These are phyloP conservation scores for Platycheirus rosarum DNA, from an alignment of 2,888 invertebrate species.

Conservation along the genomic window DNA sequence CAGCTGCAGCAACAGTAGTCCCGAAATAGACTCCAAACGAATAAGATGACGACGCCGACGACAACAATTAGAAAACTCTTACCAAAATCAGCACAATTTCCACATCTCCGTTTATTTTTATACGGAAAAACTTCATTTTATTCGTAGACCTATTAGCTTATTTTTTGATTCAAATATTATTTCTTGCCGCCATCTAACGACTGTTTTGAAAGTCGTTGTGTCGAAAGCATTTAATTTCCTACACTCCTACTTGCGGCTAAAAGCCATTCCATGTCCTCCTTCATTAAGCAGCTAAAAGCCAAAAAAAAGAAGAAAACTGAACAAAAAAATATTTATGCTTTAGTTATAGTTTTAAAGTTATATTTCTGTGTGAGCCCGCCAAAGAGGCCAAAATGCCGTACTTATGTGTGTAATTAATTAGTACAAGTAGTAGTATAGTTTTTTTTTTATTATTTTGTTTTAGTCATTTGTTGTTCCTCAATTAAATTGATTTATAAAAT, in stretches of 20 bases:
- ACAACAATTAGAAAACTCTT: constrained; percentile 38
- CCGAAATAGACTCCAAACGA: constrained; percentile 35
- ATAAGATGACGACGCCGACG: constrained; percentile 73
- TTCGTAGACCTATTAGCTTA: constrained; percentile 14
- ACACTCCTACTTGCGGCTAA: not conserved
- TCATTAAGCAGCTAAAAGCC: constrained; percentile 48
- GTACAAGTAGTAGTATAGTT: constrained; percentile 49
- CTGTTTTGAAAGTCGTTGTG: not conserved
- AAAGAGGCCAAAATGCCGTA: constrained; percentile 56
- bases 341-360: not conserved
- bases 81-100: constrained; percentile 50
- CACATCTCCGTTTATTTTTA: constrained; percentile 10
- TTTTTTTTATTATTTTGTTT: constrained; percentile 26
- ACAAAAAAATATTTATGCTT: not conserved
- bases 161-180: constrained; percentile 32
- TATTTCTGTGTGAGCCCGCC: constrained; percentile 17
- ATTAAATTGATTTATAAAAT: not conserved
- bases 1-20: constrained; percentile 40
- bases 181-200: constrained; percentile 16
- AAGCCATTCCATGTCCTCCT: not conserved
- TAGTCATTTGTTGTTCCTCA: constrained; percentile 21
- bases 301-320: constrained; percentile 21
- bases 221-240: constrained; percentile 28
- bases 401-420: constrained; percentile 60
- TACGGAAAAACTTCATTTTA: constrained; percentile 12